Evolutionary conservation across 2,113 vertebrate species (phyloP), one percentile per base, ranked within the genome.

Genomic region (Pleuronectes platessa): DNA sequence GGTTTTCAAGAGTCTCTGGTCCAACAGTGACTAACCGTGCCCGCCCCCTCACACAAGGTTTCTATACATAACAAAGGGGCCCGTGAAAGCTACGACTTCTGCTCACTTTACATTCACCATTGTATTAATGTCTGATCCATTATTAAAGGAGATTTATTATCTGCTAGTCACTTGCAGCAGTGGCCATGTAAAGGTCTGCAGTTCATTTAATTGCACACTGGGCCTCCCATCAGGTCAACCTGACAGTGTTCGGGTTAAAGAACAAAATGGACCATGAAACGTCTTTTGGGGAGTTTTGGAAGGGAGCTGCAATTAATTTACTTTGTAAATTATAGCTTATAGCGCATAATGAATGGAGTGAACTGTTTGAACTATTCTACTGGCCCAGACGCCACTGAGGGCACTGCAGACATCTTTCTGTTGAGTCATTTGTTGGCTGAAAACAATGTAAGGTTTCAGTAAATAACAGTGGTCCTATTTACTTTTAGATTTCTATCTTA

Each of bases 111-210:
- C 21, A 55, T 15, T 55, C 58, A 61, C 27, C 12, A n/a, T 61
- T 59, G 14, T 65, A 7, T 24, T 37, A 58, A 73, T 14, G 45
- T 72, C 21, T 53, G 35, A 66, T 31, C 27, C 21, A 42, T 79
- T 69, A 56, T 59, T 66, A 55, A 27, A 63, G 18, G 2, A 54
- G 35, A 83, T 83, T 89, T 85, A 83, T 74, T 77, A 60, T 35
- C 17, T 49, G 18, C 31, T 75, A 69, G 71, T 60, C 2, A 0
- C 18, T 68, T 40, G 27, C 21, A 71, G 71, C 53, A 74, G 61
- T 71, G 21, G 17, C 37, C 18, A 45, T 47, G 63, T 42, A 37
- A n/a, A 53, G 20, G 13, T 42, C 26, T 61, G 17, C n/a, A 45
- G 27, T 4, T 70, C 40, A 70, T 67, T 73, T 63, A 40, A 78